phyloP scores from a whole-genome alignment of 2,888 invertebrate species.

The Zelleria hepariella region DNA sequence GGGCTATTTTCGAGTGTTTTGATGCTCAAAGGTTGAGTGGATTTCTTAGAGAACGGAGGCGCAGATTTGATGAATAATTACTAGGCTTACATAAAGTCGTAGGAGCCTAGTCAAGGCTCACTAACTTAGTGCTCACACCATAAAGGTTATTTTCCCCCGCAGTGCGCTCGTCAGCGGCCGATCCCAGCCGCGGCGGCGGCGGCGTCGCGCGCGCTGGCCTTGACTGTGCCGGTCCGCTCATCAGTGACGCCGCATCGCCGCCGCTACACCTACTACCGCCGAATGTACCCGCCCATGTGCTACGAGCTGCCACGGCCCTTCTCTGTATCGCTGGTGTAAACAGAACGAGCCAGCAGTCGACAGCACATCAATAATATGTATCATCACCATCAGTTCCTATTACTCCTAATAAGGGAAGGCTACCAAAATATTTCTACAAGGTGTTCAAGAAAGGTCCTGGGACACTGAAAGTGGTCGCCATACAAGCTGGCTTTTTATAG shows the following conservation, averaged over 20 bases:
- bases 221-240: conserved; percentile 37
- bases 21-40: too few relatives aligned
- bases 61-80: too few relatives aligned
- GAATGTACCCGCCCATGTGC: conserved; percentile 55
- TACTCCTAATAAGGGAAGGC: too few relatives aligned
- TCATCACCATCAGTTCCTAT: too few relatives aligned
- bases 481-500: too few relatives aligned
- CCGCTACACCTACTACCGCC: conserved; percentile 66
- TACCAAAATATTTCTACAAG: conserved; percentile 4
- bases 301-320: conserved; percentile 52
- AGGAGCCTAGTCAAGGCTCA: too few relatives aligned
- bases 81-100: too few relatives aligned
- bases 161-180: background rate
- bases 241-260: conserved; percentile 54
- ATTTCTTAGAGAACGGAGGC: too few relatives aligned
- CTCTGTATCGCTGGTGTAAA: conserved; percentile 45
- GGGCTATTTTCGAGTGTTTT: too few relatives aligned
- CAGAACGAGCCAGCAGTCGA: conserved; percentile 2
- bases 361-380: background rate
- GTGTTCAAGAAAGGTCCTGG: too few relatives aligned
- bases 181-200: conserved; percentile 5
- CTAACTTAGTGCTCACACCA: too few relatives aligned
- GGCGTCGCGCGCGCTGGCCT: conserved; percentile 3
- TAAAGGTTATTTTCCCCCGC: background rate
- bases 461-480: too few relatives aligned